phyloP scores from a whole-genome alignment of 1,140 invertebrate species.

The Drosophila repletoides region DNA sequence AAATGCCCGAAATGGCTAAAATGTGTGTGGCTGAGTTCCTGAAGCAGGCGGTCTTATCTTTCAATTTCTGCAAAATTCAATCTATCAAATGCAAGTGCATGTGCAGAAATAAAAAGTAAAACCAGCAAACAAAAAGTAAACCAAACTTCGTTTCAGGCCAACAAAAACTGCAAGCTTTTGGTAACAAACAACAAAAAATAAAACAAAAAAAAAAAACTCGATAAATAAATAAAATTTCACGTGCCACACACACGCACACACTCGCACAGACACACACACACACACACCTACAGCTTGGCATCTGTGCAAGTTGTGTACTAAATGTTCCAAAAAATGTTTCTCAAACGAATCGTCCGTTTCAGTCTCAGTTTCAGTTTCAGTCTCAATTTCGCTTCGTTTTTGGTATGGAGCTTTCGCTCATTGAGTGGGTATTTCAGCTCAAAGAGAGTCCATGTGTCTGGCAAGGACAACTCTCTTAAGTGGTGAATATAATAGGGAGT shows the following conservation, averaged over 20 bases:
- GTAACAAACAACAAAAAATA: slow-evolving; percentile 22
- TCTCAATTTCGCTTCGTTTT: neutral
- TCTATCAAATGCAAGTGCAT: slow-evolving; percentile 51
- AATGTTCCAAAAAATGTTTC: slow-evolving; percentile 51
- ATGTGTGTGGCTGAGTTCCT: too few relatives aligned
- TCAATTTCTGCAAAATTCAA: slow-evolving; percentile 50
- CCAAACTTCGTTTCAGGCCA: slow-evolving; percentile 23
- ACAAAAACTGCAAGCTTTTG: slow-evolving; percentile 36
- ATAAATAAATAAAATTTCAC: slow-evolving; percentile 75
- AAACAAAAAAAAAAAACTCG: slow-evolving; percentile 28
- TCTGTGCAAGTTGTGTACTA: slow-evolving; percentile 62
- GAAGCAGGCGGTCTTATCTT: slow-evolving; percentile 24
- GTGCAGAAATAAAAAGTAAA: slow-evolving; percentile 39
- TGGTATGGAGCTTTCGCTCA: slow-evolving; percentile 27
- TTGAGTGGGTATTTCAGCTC: slow-evolving; percentile 30
- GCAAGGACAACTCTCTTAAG: slow-evolving; percentile 20
- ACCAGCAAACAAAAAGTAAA: slow-evolving; percentile 29
- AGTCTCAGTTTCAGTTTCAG: neutral
- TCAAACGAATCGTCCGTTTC: slow-evolving; percentile 1
- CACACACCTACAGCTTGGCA: slow-evolving; percentile 18
- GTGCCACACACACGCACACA: slow-evolving; percentile 37
- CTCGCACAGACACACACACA: neutral
- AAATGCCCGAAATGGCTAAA: too few relatives aligned
- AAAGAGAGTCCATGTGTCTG: neutral
- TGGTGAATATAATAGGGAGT: slow-evolving; percentile 38